A percentile compares a stretch with the other conserved stretches of the same genome.
These are phyloP conservation scores for Saccostrea cuccullata DNA, from an alignment of 1,140 invertebrate species.

Conservation along the genomic window DNA sequence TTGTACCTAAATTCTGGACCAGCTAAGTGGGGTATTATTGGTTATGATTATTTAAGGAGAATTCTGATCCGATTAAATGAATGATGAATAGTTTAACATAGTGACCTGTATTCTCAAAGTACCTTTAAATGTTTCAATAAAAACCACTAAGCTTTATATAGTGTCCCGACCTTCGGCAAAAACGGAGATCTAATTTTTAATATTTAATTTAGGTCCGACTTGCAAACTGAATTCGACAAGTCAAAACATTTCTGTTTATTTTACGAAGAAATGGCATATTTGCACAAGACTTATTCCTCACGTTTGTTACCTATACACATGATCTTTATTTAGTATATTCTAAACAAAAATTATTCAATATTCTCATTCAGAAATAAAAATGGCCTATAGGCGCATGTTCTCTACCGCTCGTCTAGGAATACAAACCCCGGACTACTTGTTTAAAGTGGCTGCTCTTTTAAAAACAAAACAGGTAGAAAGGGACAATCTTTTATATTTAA, in stretches of 20 bases:
- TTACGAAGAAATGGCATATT: background rate
- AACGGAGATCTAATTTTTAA: background rate
- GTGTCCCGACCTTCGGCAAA: background rate
- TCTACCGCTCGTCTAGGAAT: background rate
- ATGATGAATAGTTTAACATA: background rate
- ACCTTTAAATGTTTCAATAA: constrained; percentile 1
- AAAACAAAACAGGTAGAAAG: background rate
- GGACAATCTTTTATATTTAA: background rate
- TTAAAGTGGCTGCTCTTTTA: background rate
- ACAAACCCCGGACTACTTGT: background rate
- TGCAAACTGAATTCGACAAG: constrained; percentile 1
- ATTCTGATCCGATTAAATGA: constrained; percentile 28
- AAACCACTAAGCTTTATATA: background rate
- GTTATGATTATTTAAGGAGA: background rate
- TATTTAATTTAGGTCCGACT: constrained; percentile 6
- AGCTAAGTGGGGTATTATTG: background rate
- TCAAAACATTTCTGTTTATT: background rate
- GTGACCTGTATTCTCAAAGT: constrained; percentile 3
- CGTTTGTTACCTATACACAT: background rate
- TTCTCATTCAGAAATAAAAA: too few relatives aligned
- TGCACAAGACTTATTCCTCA: background rate
- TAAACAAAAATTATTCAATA: too few relatives aligned
- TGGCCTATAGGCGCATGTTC: background rate
- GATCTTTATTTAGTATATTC: background rate
- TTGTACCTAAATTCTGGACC: constrained; percentile 8